phyloP scores from a whole-genome alignment of 2,888 invertebrate genomes.

The Mamestra brassicae region DNA sequence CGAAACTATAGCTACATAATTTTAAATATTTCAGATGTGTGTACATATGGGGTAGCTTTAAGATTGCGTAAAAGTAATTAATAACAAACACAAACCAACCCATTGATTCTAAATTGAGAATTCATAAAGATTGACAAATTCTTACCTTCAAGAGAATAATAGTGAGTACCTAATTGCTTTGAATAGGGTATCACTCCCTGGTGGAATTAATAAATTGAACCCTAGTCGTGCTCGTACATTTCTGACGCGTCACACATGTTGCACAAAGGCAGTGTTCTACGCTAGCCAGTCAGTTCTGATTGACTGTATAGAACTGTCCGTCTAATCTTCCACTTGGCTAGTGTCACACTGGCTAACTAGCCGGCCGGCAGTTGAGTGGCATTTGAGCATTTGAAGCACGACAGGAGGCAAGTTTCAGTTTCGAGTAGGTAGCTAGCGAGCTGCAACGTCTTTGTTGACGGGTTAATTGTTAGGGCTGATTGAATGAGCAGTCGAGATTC shows the following conservation, averaged over 20 bases:
- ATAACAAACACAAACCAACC: no score
- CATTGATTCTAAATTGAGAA: no score
- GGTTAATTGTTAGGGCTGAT: constrained; percentile 9
- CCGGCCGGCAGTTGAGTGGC: constrained; percentile 27
- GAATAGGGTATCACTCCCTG: background rate
- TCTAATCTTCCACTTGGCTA: constrained; percentile 51
- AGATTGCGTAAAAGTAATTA: no score
- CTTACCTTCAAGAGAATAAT: no score
- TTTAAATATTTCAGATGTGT: no score
- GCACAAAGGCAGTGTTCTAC: constrained; percentile 12
- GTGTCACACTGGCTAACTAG: constrained; percentile 23
- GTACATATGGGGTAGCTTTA: no score
- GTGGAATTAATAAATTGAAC: background rate
- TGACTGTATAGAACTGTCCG: constrained; percentile 5
- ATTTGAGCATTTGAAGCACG: constrained; percentile 37
- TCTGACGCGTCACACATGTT: background rate
- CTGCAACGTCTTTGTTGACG: constrained; percentile 13
- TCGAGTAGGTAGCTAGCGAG: background rate
- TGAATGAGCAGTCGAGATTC: background rate
- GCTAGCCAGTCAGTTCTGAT: constrained; percentile 20
- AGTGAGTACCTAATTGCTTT: background rate
- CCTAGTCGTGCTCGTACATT: background rate
- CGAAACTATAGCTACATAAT: no score
- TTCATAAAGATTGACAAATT: no score
- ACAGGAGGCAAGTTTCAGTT: constrained; percentile 16